phyloP scores from a whole-genome alignment of 2,113 vertebrate genomes.

The Paedocypris sp. region DNA sequence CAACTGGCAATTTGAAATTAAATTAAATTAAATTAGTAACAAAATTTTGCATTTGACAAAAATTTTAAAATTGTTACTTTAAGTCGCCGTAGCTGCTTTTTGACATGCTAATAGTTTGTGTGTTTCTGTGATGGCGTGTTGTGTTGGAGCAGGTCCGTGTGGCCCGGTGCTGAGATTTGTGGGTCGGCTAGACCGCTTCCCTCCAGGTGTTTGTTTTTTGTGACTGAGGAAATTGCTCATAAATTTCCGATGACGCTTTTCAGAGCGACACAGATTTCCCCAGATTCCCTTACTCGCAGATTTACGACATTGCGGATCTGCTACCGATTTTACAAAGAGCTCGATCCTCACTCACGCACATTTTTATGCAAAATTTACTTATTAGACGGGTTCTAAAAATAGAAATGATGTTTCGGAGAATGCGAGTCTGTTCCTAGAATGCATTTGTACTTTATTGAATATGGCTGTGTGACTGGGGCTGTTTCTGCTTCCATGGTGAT shows the following conservation, averaged over 20 bases:
- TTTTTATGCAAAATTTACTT: too few relatives aligned
- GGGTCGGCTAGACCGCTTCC: not conserved
- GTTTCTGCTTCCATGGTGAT: not conserved
- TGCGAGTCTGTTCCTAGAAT: too few relatives aligned
- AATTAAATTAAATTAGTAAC: too few relatives aligned
- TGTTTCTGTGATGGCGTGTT: not conserved
- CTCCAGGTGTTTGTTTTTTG: constrained; percentile 18
- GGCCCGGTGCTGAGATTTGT: too few relatives aligned
- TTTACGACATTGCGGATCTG: constrained; percentile 3
- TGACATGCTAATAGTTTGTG: not conserved
- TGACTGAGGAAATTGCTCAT: constrained; percentile 20
- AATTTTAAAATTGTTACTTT: too few relatives aligned
- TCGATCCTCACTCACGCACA: not conserved
- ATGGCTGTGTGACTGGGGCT: not conserved
- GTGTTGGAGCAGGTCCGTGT: too few relatives aligned
- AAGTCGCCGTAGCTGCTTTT: too few relatives aligned
- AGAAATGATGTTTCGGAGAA: too few relatives aligned
- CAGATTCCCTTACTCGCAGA: constrained; percentile 13
- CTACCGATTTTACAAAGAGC: constrained; percentile 7
- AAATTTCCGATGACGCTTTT: constrained; percentile 18
- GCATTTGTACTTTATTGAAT: too few relatives aligned
- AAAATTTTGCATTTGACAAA: too few relatives aligned
- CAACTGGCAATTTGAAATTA: too few relatives aligned
- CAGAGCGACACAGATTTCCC: constrained; percentile 24
- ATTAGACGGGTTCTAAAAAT: too few relatives aligned